phyloP scores from a whole-genome alignment of 2,888 invertebrate species.

The Metalampra italica region DNA sequence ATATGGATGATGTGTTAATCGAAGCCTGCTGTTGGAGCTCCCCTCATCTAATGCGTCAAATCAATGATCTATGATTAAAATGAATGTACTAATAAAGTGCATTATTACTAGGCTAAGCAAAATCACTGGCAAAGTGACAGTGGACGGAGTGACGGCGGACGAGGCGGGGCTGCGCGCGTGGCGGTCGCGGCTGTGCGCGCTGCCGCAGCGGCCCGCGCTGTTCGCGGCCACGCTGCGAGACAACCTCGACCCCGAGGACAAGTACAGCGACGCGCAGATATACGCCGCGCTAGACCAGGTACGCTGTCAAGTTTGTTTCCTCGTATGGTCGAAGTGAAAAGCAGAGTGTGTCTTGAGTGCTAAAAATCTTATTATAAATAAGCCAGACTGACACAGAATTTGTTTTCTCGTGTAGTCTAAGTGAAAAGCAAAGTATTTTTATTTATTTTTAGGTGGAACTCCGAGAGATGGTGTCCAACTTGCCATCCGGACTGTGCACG shows the following conservation, averaged over 20 bases:
- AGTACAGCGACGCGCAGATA: constrained; percentile 81
- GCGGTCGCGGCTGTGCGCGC: constrained; percentile 77
- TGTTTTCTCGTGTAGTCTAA: too few species aligned
- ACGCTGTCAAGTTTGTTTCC: too few species aligned
- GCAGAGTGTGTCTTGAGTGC: not conserved
- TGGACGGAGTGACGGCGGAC: constrained; percentile 61
- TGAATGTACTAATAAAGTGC: not conserved
- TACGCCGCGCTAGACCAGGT: constrained; percentile 86
- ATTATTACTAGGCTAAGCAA: constrained; percentile 65
- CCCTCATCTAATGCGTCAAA: too few species aligned
- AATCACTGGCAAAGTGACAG: constrained; percentile 56
- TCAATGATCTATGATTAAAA: too few species aligned
- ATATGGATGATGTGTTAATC: too few species aligned
- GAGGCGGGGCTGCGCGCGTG: constrained; percentile 75
- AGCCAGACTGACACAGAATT: too few species aligned
- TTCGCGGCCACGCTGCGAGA: constrained; percentile 87
- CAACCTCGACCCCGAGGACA: constrained; percentile 87
- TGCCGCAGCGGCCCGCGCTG: constrained; percentile 84
- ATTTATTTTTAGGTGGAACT: constrained; percentile 84
- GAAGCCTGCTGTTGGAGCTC: too few species aligned
- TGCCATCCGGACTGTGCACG: constrained; percentile 77
- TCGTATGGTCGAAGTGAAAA: too few species aligned
- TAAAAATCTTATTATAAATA: too few species aligned
- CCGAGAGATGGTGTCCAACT: constrained; percentile 73
- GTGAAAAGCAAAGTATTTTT: not conserved